Base-by-base conservation (phyloP, 1,140 invertebrate species). In the Tetramorium alpestre region DNA sequence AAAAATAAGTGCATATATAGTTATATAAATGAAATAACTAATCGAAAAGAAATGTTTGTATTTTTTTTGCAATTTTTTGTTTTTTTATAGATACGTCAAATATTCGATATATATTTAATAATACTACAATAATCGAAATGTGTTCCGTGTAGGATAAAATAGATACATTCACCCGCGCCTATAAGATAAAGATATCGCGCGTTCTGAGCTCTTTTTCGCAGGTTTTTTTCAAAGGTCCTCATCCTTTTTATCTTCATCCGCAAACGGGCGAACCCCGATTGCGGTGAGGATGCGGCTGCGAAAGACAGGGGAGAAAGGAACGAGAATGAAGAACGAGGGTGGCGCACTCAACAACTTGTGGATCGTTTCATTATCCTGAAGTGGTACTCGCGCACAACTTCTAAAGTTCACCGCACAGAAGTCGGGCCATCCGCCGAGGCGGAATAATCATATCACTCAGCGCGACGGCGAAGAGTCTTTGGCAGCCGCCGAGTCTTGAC, bases 281-380 rank as follows among this genome's bases (percentile, higher is more conserved):
- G 58, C 56, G 38, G 47, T 25, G 18, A 22, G 41, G 13, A 69
- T 18, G 41, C 51, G 38, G 54, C 62, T 25, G 58, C 22, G 76
- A 22, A 78, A 87, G 60, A 38, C 64, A 64, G 62, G 56, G 67
- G 76, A 76, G 41, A 58, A 56, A 56, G 69, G 51, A 62, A 76
- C 41, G 75, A 67, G 44, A 28, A 51, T 33, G 51, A 49, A 64
- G 58, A 6, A 38, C 38, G 60, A 64, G 58, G 70, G 47, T 33
- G 85, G 82, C 51, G 54, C 88, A 85, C 89, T 91, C 92, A 90
- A 93, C 93, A 93, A 94, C 93, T 94, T 93, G 93, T 93, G 92
- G 93, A 93, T 93, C 92, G 92, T 94, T 94, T 94, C 93, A 94
- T 94, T 93, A 94, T 93, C 92, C 90, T 91, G 67, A 84, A 94